phyloP scores from a whole-genome alignment of 2,888 invertebrate species.

The Noctua pronuba region DNA sequence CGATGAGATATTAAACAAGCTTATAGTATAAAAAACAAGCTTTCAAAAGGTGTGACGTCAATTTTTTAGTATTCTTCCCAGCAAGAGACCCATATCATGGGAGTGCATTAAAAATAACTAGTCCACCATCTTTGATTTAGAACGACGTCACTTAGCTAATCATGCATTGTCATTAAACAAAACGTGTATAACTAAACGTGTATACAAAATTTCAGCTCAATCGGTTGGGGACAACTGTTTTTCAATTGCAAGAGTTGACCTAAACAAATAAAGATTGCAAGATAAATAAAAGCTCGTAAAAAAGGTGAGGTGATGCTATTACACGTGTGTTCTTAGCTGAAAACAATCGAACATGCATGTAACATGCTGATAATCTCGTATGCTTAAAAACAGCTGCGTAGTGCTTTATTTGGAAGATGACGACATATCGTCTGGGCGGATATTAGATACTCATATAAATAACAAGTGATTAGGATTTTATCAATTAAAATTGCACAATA shows the following conservation, averaged over 20 bases:
- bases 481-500: background rate
- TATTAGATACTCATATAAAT: background rate
- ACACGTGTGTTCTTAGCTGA: background rate
- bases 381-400: background rate
- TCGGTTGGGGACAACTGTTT: too few relatives aligned
- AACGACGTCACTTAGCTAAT: background rate
- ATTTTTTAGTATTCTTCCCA: background rate
- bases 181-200: too few relatives aligned
- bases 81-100: background rate
- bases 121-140: background rate
- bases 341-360: background rate
- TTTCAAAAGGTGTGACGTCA: background rate
- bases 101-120: background rate
- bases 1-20: background rate
- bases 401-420: background rate
- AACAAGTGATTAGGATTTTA: background rate
- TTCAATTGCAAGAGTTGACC: background rate
- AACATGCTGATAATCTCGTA: background rate
- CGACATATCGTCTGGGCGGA: background rate
- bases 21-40: background rate
- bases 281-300: too few relatives aligned
- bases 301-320: too few relatives aligned
- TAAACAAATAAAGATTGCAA: background rate
- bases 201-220: too few relatives aligned
- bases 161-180: background rate